Base-by-base conservation (phyloP, 2,888 invertebrate genomes). In the Netelia fuscicornis region DNA sequence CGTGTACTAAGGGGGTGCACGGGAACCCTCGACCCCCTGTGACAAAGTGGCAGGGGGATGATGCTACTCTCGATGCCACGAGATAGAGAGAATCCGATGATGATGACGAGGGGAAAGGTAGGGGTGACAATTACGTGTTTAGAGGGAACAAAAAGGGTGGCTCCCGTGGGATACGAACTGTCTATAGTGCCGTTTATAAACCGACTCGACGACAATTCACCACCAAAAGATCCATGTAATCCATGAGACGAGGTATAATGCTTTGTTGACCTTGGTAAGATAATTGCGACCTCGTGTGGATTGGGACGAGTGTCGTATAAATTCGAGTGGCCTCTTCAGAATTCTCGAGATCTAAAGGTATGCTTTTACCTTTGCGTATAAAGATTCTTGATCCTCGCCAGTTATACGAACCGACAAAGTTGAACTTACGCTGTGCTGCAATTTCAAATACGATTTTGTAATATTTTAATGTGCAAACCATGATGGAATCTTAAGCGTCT, bases 61-160 rank as follows among this genome's bases (percentile, higher is more conserved):
- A 85, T 80, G 85, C 85, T 80, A 79, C 79, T 75, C 62, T 58
- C 58, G 71, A 58, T 58, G 82, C 71, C 75, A 72, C 75, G 79
- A 71, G 75, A 82, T 78, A 85, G 84, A 75, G 79, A 79, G 81
- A 72, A 62, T 80, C 71, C 76, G 79, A 65, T 60, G 60, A 42
- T 37, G 48, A 48, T 54, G 1, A 77, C 78, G 87, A 80, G 82
- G 80, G 78, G 77, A 83, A 65, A 86, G 85, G 83, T 70, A 87
- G 90, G 89, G 91, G 91, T 90, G 92, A 92, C 92, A 92, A 92
- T 92, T 92, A 91, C 90, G 89, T 90, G 92, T 92, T 92, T 91
- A 92, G 90, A 89, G 88, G 88, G 87, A 87, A 90, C 91, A 90
- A 88, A 90, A 90, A 90, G 86, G 88, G 86, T 88, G 85, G 74